A percentile compares a stretch with the other conserved stretches of the same genome.
phyloP scores from a whole-genome alignment of 2,888 invertebrate genomes.

The Mimas tiliae region DNA sequence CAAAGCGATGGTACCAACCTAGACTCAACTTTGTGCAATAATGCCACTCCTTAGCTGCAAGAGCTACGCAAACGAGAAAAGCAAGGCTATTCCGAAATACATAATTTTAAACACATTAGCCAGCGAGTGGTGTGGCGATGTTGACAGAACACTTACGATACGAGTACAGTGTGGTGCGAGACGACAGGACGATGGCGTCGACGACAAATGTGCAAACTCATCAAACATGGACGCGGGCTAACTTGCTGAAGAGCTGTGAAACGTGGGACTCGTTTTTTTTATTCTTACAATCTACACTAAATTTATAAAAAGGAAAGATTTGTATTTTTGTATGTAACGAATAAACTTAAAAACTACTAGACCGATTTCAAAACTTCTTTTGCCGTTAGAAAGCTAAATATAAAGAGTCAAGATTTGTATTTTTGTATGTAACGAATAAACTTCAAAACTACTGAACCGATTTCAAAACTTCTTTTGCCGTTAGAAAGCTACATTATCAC shows the following conservation, averaged over 20 bases:
- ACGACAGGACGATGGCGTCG: constrained; percentile 23
- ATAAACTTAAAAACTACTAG: too few species aligned
- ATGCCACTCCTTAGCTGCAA: constrained; percentile 10
- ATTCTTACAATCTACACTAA: too few species aligned
- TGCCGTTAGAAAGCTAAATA: too few species aligned
- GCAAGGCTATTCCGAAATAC: constrained; percentile 8
- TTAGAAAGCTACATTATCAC: too few species aligned
- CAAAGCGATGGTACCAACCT: too few species aligned
- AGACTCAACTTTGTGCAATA: constrained; percentile 4
- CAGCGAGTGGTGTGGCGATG: constrained; percentile 37
- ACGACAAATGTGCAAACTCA: constrained; percentile 27
- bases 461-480: too few species aligned
- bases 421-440: too few species aligned
- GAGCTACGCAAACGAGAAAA: constrained; percentile 6
- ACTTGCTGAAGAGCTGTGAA: neutral
- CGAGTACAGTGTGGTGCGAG: constrained; percentile 16
- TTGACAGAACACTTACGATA: constrained; percentile 55
- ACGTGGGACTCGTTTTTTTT: neutral
- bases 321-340: too few species aligned
- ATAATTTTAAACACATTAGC: constrained; percentile 38
- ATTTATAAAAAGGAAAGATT: too few species aligned
- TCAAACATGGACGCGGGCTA: neutral
- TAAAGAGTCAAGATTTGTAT: too few species aligned
- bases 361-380: too few species aligned
- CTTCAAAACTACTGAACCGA: too few species aligned